Evolutionary conservation across 2,797 vertebrate species (phyloP), one percentile per base, ranked within the genome.

Genomic region (Fistularia commersonii): DNA sequence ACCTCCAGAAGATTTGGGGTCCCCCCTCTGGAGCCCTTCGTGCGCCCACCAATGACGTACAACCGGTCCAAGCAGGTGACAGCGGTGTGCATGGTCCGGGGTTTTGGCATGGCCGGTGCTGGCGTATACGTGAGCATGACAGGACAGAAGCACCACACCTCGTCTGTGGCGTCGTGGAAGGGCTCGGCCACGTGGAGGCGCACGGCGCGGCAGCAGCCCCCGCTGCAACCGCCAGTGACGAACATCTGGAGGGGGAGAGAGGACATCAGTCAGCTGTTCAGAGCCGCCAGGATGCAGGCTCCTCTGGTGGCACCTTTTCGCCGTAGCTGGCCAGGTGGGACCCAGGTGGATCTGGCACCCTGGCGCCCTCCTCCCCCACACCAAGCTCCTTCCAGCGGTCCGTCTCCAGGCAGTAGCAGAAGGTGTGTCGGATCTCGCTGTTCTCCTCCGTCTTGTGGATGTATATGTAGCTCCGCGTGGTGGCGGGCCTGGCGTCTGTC

Each of bases 381-480:
- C 86, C 86, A 41, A 98, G 80, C 48, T 95, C 93, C 63, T 79
- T 93, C 97, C 97, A 99, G 9, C 79, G 89, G 64, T 97, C 92
- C 13, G 86, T 89, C 76, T 91, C 90, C 62, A 96, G 88, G 64
- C 93, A 93, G 76, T 98, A 99, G 86, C 94, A 98, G 89, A 99
- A 98, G 0, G 93, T 92, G 60, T 94, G 91, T 3, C 75, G 85
- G 32, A 79, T 88, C 77, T 91, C 87, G 47, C 91, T 88, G 3
- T 91, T 91, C 77, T 95, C 94, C 64, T 95, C 94, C 0, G 94
- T 99, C 89, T 99, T 99, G 80, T 96, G 94, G 74, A 98, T 92
- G 60, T 95, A 95, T 79, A 99, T 97, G 11, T 99, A 99, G 74
- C 93, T 95, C 78, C 93, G 92, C 0, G 90, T 93, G 53, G 96